Percentiles rank a stretch among this genome's conserved stretches.
These are phyloP conservation scores for Myotis davidii DNA, from an alignment of 2,113 vertebrate genomes.

Conservation along the genomic window DNA sequence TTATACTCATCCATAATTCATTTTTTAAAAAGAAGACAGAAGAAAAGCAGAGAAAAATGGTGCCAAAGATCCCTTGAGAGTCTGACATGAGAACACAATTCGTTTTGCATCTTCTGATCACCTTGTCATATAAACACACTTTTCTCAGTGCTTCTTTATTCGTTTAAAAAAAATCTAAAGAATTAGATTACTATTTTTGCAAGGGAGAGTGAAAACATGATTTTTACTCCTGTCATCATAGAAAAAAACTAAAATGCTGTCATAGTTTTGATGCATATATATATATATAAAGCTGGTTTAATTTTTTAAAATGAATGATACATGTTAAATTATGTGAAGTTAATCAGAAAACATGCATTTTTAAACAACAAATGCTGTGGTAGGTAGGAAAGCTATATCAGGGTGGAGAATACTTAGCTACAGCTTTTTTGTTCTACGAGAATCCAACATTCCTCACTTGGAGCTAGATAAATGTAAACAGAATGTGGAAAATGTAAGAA, in stretches of 20 bases:
- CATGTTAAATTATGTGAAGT: neutral
- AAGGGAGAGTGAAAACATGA: neutral
- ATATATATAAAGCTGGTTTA: neutral
- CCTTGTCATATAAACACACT: conserved; percentile 33
- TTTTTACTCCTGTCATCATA: neutral
- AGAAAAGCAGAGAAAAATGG: conserved; percentile 32
- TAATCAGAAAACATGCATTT: neutral
- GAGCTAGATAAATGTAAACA: neutral
- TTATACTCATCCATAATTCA: conserved; percentile 65
- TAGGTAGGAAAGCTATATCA: neutral
- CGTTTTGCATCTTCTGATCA: conserved; percentile 53
- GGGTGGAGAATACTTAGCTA: neutral
- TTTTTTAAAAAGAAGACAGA: neutral
- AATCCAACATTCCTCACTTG: neutral
- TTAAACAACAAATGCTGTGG: neutral
- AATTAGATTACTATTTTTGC: neutral
- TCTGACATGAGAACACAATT: conserved; percentile 35
- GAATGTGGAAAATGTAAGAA: neutral
- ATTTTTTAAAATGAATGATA: neutral
- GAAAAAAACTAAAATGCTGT: neutral
- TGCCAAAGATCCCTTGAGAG: conserved; percentile 32
- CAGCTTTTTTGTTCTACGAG: neutral
- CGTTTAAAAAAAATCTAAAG: conserved; percentile 29
- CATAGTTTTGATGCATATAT: neutral
- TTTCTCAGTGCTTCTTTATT: neutral